Evolutionary conservation across 64 coral and sea anemone species (phyloP).

Genomic region (Porites lutea): DNA sequence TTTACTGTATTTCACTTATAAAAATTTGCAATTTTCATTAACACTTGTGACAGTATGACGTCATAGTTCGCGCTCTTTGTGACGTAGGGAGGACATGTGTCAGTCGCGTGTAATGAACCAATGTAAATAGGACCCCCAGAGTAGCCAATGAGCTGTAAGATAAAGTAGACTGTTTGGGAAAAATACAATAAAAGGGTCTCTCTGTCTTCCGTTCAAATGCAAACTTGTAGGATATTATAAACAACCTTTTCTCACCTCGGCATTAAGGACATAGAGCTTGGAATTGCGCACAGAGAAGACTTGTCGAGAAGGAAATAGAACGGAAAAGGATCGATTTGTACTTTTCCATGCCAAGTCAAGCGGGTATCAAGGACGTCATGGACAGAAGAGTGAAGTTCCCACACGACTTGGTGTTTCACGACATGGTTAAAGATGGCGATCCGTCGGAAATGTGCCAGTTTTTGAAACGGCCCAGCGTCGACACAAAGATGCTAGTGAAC

Average conservation of each 20-base stretch:
- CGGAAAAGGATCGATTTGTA: neutral
- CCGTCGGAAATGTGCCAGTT: constrained; percentile 90
- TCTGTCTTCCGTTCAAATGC: constrained; percentile 44
- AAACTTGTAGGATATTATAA: constrained; percentile 33
- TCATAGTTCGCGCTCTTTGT: neutral
- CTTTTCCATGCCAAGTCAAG: neutral
- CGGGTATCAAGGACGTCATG: constrained; percentile 10
- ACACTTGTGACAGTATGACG: constrained; percentile 11
- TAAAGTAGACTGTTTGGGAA: constrained; percentile 32
- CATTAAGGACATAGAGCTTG: neutral
- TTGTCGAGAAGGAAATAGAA: neutral
- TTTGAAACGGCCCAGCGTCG: constrained; percentile 95
- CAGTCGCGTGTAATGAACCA: neutral
- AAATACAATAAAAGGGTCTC: constrained; percentile 30
- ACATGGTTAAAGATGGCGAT: constrained; percentile 97
- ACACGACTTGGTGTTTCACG: constrained; percentile 92
- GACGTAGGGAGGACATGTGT: constrained; percentile 6
- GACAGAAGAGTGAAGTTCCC: constrained; percentile 96
- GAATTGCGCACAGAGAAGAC: neutral
- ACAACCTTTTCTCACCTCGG: neutral
- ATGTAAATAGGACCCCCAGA: neutral
- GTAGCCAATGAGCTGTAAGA: constrained; percentile 33
- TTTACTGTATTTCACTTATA: neutral
- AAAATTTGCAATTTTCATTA: constrained; percentile 2
- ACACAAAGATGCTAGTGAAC: constrained; percentile 85